Evolutionary conservation across 2,888 invertebrate genomes (phyloP), one percentile per base, ranked within the genome.

Genomic region (Orthosia gracilis): DNA sequence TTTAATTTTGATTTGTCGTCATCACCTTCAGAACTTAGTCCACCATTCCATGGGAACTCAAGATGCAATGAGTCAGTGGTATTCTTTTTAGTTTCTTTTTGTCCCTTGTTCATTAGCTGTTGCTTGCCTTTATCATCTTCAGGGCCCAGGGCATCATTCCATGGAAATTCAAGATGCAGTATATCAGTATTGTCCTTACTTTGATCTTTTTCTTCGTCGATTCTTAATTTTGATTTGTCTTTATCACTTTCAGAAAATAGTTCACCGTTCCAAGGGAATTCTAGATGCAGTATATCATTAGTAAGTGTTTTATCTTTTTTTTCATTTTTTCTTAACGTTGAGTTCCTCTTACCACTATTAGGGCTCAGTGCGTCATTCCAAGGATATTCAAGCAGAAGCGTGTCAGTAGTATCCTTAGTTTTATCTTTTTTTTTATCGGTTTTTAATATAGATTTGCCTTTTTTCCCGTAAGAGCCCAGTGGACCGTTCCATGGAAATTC

Each of bases 241-340:
- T 12, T 23, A 1, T 17, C 23, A 23, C 15, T 1, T 17, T 45
- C 18, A 13, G 40, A 2, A 13, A n/a, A 47, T 1, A 18, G 21
- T 49, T 17, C 11, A 12, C n/a, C 55, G 5, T 73, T 79, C 78
- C 68, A 79, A 13, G 78, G 78, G 15, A n/a, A 73, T 17, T 79
- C 68, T 1, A 69, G 80, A 0, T 69, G 13, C 2, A 80, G 5
- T 4, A 3, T 18, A 40, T 61, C 50, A 2, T 7, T 52, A 17
- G 55, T 18, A 65, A 23, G 9, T 13, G 9, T 13, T 13, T 47
- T 23, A 26, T 45, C 13, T 61, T 45, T 23, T 18, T 40, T 0
- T 17, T 52, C 23, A 7, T 15, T 12, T 3, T 5, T 40, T 2
- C 47, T 57, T 59, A 76, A 26, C n/a, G n/a, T 11, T 45, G 49